phyloP scores from a whole-genome alignment of 2,113 vertebrate genomes.

The Mustelus asterias region DNA sequence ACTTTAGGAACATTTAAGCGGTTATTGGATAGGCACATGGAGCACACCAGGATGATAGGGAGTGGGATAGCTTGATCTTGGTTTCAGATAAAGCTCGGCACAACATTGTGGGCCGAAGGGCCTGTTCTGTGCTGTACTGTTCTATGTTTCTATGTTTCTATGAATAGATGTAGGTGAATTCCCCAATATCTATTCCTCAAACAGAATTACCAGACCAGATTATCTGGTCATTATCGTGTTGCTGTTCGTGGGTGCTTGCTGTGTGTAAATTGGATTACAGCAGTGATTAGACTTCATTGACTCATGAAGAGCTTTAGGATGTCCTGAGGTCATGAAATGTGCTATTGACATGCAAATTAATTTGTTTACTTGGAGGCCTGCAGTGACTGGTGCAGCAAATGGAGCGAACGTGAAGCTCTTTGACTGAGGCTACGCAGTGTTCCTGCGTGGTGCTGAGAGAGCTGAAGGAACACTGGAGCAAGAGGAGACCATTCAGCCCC shows the following conservation, averaged over 20 bases:
- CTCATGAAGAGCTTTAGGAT: neutral
- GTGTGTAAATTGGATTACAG: neutral
- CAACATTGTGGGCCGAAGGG: too few relatives aligned
- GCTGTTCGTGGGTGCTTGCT: neutral
- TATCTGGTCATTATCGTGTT: neutral
- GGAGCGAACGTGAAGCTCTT: neutral
- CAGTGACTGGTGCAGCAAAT: neutral
- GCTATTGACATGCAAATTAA: neutral
- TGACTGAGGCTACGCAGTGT: neutral
- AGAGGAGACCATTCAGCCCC: neutral
- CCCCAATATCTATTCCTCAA: neutral
- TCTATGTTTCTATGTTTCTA: too few relatives aligned
- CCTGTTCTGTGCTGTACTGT: too few relatives aligned
- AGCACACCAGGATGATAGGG: too few relatives aligned
- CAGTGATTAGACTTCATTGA: neutral
- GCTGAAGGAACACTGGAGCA: neutral
- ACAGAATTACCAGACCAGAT: neutral
- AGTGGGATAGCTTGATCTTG: too few relatives aligned
- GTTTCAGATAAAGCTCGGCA: too few relatives aligned
- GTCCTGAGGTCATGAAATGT: neutral
- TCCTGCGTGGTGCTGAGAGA: neutral
- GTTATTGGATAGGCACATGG: too few relatives aligned
- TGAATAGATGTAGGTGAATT: neutral
- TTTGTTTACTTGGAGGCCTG: neutral
- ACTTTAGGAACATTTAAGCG: too few relatives aligned